Evolutionary conservation across 2,888 invertebrate genomes (phyloP).

Genomic region (Dimorphilus gyrociliatus): DNA sequence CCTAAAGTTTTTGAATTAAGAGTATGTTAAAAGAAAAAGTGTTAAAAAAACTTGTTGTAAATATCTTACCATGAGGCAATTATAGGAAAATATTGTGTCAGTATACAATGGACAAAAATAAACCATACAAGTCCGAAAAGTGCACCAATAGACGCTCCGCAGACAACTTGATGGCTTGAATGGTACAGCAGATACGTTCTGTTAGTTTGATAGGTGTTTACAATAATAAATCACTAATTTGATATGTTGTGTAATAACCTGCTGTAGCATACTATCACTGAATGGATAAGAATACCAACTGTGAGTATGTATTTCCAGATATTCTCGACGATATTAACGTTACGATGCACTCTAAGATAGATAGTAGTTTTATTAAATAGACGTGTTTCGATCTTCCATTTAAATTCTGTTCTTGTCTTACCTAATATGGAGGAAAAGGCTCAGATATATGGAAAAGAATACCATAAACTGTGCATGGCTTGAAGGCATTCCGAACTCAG

Average conservation of each 20-base stretch:
- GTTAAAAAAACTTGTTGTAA: too few species aligned
- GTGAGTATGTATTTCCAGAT: slow-evolving; percentile 27
- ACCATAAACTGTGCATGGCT: slow-evolving; percentile 78
- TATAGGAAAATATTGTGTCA: slow-evolving; percentile 68
- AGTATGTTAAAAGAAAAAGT: too few species aligned
- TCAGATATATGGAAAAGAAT: slow-evolving; percentile 70
- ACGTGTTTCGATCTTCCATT: too few species aligned
- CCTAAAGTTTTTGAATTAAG: too few species aligned
- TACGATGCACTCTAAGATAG: slow-evolving; percentile 54
- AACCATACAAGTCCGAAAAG: slow-evolving; percentile 66
- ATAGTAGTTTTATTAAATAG: too few species aligned
- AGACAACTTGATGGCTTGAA: slow-evolving; percentile 59
- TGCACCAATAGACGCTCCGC: slow-evolving; percentile 57
- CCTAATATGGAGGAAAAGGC: slow-evolving; percentile 71
- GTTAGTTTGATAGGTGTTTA: slow-evolving; percentile 36
- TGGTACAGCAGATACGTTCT: slow-evolving; percentile 76
- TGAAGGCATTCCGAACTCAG: slow-evolving; percentile 58
- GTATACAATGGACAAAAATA: slow-evolving; percentile 54
- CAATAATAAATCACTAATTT: slow-evolving; percentile 2
- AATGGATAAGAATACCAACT: slow-evolving; percentile 15
- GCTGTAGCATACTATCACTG: slow-evolving; percentile 30
- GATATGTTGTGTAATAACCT: slow-evolving; percentile 16
- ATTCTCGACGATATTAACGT: slow-evolving; percentile 22
- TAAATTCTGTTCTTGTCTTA: too few species aligned
- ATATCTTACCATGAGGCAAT: slow-evolving; percentile 71